phyloP scores from a whole-genome alignment of 1,140 invertebrate genomes.

The Bilobella aurantiaca region DNA sequence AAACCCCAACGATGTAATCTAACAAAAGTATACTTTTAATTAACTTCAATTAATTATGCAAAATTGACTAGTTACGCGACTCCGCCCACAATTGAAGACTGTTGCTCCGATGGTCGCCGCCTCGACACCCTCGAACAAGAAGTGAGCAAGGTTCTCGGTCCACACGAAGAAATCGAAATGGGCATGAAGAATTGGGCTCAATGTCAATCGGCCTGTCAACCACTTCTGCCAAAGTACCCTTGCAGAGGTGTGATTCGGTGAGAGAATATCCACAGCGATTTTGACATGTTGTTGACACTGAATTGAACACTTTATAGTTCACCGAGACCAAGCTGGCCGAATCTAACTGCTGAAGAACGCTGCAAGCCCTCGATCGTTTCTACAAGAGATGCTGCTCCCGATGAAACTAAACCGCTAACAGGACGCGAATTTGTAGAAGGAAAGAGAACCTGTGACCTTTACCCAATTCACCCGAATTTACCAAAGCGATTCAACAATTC shows the following conservation, averaged over 20 bases:
- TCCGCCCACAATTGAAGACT: constrained; percentile 15
- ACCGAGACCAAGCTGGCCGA: constrained; percentile 10
- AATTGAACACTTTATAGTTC: not conserved
- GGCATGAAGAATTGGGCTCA: not conserved
- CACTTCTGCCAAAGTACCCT: constrained; percentile 23
- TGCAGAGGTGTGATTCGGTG: constrained; percentile 27
- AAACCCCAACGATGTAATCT: not conserved
- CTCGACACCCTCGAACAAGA: constrained; percentile 15
- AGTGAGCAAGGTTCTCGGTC: constrained; percentile 16
- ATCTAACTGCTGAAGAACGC: not conserved
- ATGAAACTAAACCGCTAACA: constrained; percentile 20
- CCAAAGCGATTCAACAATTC: constrained; percentile 29
- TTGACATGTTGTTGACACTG: not conserved
- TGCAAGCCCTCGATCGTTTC: constrained; percentile 1
- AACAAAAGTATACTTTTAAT: not conserved
- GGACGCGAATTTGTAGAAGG: constrained; percentile 31
- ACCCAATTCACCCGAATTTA: constrained; percentile 22
- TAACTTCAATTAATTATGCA: no score
- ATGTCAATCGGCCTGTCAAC: constrained; percentile 11
- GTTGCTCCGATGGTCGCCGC: constrained; percentile 18
- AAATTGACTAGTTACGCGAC: not conserved
- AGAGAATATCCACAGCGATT: not conserved
- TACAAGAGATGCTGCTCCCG: not conserved
- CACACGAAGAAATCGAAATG: constrained; percentile 11
- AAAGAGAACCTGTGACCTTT: constrained; percentile 30